phyloP scores from a whole-genome alignment of 2,113 vertebrate species.

The Lathamus discolor region DNA sequence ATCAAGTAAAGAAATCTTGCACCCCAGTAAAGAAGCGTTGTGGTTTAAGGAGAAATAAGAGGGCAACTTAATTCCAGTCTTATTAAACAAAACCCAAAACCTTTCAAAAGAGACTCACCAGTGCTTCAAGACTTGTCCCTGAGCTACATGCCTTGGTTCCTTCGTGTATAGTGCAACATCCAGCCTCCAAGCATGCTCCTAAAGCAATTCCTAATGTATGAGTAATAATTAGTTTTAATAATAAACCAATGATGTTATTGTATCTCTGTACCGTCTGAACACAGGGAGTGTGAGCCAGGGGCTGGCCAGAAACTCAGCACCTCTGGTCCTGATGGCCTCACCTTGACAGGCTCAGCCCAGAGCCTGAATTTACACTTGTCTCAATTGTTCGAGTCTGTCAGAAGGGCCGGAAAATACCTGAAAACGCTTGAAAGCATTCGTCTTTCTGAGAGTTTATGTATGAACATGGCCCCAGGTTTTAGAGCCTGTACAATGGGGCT shows the following conservation, averaged over 20 bases:
- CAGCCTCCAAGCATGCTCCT: not conserved
- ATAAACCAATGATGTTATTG: not conserved
- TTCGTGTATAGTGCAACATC: not conserved
- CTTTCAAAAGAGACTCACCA: not conserved
- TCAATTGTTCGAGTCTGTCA: not conserved
- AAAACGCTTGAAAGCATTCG: not conserved
- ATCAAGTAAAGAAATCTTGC: not conserved
- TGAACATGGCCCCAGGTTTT: not conserved
- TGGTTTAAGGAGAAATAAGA: not conserved
- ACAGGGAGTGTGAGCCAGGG: not conserved
- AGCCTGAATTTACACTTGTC: not conserved
- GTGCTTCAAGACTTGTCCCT: not conserved
- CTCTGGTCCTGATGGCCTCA: not conserved
- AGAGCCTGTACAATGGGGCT: not conserved
- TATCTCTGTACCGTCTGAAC: not conserved
- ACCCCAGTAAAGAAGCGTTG: not conserved
- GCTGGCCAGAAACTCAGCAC: not conserved
- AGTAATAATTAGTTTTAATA: not conserved
- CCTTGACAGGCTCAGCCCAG: not conserved
- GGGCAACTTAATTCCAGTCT: not conserved
- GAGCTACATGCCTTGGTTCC: not conserved
- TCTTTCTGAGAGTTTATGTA: no score
- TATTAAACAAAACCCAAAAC: not conserved
- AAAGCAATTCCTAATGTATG: not conserved
- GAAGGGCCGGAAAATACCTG: not conserved